These are phyloP conservation scores for Drosophila kanekoi DNA, from an alignment of 2,888 invertebrate species.

Conservation along the genomic window DNA sequence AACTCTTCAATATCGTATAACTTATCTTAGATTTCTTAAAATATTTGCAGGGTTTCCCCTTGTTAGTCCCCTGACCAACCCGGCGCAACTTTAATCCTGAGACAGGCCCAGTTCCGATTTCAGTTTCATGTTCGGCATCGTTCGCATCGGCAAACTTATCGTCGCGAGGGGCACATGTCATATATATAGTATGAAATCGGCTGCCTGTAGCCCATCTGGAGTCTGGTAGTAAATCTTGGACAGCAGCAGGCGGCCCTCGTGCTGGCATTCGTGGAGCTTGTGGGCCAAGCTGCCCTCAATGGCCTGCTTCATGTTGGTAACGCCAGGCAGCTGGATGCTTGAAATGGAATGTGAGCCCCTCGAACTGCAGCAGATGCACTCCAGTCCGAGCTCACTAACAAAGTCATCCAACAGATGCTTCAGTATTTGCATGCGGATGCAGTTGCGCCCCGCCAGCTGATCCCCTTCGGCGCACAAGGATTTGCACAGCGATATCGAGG, in stretches of 20 bases:
- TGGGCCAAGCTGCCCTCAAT: constrained; percentile 25
- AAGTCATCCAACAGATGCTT: constrained; percentile 66
- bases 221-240: constrained; percentile 41
- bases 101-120: constrained; percentile 27
- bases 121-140: constrained; percentile 38
- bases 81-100: constrained; percentile 12
- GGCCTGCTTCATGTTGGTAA: constrained; percentile 19
- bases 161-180: constrained; percentile 70
- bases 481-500: constrained; percentile 21
- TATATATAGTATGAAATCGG: constrained; percentile 54
- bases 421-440: constrained; percentile 52
- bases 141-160: constrained; percentile 52
- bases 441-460: constrained; percentile 8
- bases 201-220: constrained; percentile 41
- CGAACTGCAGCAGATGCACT: constrained; percentile 34
- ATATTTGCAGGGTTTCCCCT: neutral
- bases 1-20: neutral
- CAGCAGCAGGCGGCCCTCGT: constrained; percentile 35
- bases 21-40: neutral
- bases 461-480: constrained; percentile 6
- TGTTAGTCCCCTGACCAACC: neutral
- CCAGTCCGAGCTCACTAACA: constrained; percentile 28
- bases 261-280: constrained; percentile 25
- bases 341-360: constrained; percentile 5
- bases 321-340: constrained; percentile 31